Percentiles rank a stretch among this genome's conserved stretches.
Evolutionary conservation across 1,140 invertebrate species (phyloP).

Genomic region (Spodoptera frugiperda): DNA sequence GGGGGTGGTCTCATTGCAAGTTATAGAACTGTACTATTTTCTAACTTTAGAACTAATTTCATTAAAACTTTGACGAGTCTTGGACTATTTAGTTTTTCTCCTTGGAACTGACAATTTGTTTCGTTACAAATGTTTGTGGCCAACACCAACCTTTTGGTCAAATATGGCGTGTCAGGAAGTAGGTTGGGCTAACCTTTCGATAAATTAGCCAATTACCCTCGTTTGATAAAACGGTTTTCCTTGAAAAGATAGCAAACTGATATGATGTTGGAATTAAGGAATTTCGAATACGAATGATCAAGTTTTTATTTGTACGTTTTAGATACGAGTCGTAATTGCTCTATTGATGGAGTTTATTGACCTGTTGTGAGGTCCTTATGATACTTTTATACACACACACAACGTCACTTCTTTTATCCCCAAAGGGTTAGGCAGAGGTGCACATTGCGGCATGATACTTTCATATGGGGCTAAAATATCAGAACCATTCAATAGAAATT

Average conservation of each 20-base stretch:
- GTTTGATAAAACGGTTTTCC: constrained; percentile 34
- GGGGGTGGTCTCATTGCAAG: constrained; percentile 35
- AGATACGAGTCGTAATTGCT: not conserved
- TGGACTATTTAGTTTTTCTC: constrained; percentile 5
- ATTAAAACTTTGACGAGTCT: constrained; percentile 32
- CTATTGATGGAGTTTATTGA: not conserved
- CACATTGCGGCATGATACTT: too few relatives aligned
- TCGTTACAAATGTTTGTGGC: constrained; percentile 13
- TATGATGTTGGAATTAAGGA: not conserved
- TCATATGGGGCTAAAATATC: too few relatives aligned
- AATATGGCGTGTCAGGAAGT: constrained; percentile 18
- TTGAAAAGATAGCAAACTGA: constrained; percentile 24
- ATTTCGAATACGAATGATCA: not conserved
- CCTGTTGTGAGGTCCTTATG: not conserved
- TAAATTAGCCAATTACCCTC: constrained; percentile 30
- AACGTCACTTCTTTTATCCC: too few relatives aligned
- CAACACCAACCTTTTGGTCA: constrained; percentile 18
- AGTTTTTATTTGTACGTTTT: not conserved
- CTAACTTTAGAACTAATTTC: constrained; percentile 43
- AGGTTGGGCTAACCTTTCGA: constrained; percentile 20
- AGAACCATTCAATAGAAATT: too few relatives aligned
- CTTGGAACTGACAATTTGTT: constrained; percentile 5
- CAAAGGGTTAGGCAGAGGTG: too few relatives aligned
- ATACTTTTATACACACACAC: too few relatives aligned
- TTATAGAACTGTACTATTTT: constrained; percentile 41